Evolutionary conservation across 1,140 invertebrate genomes (phyloP).

Genomic region (Cotesia typhae): DNA sequence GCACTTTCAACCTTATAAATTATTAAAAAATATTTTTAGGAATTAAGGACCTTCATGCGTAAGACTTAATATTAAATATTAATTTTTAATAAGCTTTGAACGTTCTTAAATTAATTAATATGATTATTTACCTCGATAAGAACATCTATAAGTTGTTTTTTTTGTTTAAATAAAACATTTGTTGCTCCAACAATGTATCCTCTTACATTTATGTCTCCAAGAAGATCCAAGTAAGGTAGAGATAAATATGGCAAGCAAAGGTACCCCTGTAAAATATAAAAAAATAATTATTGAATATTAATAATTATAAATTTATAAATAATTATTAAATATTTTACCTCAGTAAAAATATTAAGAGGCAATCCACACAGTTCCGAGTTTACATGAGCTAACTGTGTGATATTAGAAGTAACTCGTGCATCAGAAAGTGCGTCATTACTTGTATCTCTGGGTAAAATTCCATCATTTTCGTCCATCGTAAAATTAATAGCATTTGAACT

Average conservation of each 20-base stretch:
- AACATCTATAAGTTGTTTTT: constrained; percentile 91
- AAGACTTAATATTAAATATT: too few species aligned
- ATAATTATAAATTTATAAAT: neutral
- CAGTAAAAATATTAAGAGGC: constrained; percentile 87
- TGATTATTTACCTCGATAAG: constrained; percentile 79
- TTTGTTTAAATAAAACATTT: constrained; percentile 97
- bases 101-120: neutral
- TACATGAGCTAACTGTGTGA: constrained; percentile 69
- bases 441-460: constrained; percentile 68
- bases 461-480: constrained; percentile 60
- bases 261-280: constrained; percentile 73
- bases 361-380: constrained; percentile 83
- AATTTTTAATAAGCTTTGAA: neutral
- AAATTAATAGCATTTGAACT: constrained; percentile 59
- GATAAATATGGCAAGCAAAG: constrained; percentile 96
- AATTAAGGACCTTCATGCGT: too few species aligned
- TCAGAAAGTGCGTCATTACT: constrained; percentile 72
- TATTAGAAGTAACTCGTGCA: constrained; percentile 64
- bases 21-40: neutral
- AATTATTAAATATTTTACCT: constrained; percentile 65
- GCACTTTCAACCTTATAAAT: constrained; percentile 72
- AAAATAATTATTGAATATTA: constrained; percentile 30
- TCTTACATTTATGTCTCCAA: constrained; percentile 86
- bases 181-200: constrained; percentile 96
- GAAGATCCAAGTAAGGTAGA: constrained; percentile 91